phyloP scores from a whole-genome alignment of 1,140 invertebrate species.

The Brachionus asplanchnoidis region DNA sequence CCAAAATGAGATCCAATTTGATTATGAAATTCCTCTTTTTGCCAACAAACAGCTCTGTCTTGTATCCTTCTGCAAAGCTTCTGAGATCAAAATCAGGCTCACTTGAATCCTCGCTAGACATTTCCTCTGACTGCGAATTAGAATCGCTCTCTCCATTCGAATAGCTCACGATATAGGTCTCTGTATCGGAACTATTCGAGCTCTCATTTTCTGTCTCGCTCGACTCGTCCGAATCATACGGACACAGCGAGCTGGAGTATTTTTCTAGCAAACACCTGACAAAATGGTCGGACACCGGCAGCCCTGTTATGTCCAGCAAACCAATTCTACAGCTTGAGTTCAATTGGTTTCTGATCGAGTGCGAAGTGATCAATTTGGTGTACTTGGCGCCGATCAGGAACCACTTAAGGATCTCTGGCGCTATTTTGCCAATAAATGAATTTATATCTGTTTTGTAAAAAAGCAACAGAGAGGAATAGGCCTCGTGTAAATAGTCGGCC shows the following conservation, averaged over 20 bases:
- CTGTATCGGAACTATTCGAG: not conserved
- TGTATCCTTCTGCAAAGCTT: not conserved
- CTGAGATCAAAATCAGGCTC: slow-evolving; percentile 9
- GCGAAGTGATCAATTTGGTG: not conserved
- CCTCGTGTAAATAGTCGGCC: not conserved
- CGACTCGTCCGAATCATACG: not conserved
- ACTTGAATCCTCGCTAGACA: not conserved
- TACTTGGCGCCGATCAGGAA: not conserved
- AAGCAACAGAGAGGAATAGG: not conserved
- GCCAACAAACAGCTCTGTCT: not conserved
- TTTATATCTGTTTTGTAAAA: slow-evolving; percentile 23
- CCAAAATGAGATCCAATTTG: not conserved
- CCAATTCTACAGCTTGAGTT: not conserved
- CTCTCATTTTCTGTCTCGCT: not conserved
- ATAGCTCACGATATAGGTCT: not conserved
- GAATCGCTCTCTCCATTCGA: not conserved
- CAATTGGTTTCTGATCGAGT: not conserved
- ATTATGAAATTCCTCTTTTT: not conserved
- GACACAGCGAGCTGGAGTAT: not conserved
- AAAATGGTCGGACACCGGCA: not conserved
- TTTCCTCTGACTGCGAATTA: not conserved
- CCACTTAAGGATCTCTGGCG: slow-evolving; percentile 22
- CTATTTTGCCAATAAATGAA: not conserved
- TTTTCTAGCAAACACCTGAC: not conserved
- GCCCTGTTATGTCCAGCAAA: not conserved